These are phyloP conservation scores for Saccostrea echinata DNA, from an alignment of 1,140 invertebrate species.

Conservation along the genomic window DNA sequence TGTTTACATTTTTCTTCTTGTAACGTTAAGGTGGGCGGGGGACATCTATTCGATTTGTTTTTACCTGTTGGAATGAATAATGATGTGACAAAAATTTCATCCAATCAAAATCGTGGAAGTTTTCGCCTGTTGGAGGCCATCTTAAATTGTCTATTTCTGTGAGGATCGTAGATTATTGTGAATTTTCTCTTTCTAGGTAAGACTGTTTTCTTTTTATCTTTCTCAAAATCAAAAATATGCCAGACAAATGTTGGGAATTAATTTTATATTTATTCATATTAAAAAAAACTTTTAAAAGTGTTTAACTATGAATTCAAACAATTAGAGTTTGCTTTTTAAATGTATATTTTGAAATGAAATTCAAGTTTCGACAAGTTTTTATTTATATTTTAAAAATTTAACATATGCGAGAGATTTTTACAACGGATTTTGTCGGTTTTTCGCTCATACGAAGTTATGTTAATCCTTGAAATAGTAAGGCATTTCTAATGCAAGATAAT, in stretches of 20 bases:
- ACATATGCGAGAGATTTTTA: no score
- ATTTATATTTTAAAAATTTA: no score
- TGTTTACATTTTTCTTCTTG: background rate
- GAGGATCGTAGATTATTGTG: background rate
- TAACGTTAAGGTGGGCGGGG: background rate
- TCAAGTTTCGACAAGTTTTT: no score
- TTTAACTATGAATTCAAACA: no score
- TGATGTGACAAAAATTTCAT: background rate
- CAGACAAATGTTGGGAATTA: background rate
- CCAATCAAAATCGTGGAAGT: background rate
- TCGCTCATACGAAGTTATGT: no score
- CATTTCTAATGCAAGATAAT: background rate
- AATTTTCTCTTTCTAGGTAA: background rate
- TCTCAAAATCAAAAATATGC: background rate
- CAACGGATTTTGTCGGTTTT: no score
- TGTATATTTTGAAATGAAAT: no score
- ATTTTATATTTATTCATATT: no score
- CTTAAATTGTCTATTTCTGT: conserved; percentile 5
- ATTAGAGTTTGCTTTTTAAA: no score
- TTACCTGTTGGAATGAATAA: background rate
- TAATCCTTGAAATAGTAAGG: no score
- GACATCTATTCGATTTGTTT: background rate
- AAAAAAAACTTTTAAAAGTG: no score
- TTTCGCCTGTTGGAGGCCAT: background rate
- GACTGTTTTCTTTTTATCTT: background rate